Base-by-base conservation (phyloP, 2,797 vertebrate genomes). In the Loriculus beryllinus region DNA sequence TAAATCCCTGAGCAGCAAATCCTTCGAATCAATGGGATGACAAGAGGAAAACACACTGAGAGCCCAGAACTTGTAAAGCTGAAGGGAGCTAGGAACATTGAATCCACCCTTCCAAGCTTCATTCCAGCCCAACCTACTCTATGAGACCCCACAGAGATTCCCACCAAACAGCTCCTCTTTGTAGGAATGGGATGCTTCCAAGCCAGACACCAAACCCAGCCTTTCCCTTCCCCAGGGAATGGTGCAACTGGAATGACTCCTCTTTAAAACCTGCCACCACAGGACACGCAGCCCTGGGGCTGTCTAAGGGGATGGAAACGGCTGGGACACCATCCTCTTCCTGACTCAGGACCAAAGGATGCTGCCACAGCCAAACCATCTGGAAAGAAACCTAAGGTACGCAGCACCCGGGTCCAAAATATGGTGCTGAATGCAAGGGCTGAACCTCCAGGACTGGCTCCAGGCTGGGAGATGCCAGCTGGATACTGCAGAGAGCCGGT, bases 341-440 rank as follows among this genome's bases (percentile, higher is more conserved):
- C 19, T 6, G 23, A 6, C 14, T 22, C 40, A 25, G 79, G 14
- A 5, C 11, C 15, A 9, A 0, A 17, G 25, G 57, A 7, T 17
- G 42, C 20, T 60, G 21, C 72, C 12, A 3, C 48, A 60, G 52
- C 31, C 33, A 25, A 35, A 25, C 54, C 54, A 56, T 33, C 9
- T 25, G 33, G 22, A 14, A 57, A 35, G 14, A 35, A 57, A 28
- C 13, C 20, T 9, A 1, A 4, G 26, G 26, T 33, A 51, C 0
- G 2, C 7, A n/a, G 17, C 0, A 3, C 8, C 26, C 1, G 0
- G 14, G 10, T 12, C 18, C 2, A 6, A 80, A 12, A 35, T 19
- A 33, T 2, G 63, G n/a, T 45, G 42, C 47, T 31, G 39, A 29
- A 16, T 14, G 35, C 5, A 4, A 51, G 12, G 13, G 13, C 21